Evolutionary conservation across 2,888 invertebrate genomes (phyloP).

Genomic region (Crematogaster levior): DNA sequence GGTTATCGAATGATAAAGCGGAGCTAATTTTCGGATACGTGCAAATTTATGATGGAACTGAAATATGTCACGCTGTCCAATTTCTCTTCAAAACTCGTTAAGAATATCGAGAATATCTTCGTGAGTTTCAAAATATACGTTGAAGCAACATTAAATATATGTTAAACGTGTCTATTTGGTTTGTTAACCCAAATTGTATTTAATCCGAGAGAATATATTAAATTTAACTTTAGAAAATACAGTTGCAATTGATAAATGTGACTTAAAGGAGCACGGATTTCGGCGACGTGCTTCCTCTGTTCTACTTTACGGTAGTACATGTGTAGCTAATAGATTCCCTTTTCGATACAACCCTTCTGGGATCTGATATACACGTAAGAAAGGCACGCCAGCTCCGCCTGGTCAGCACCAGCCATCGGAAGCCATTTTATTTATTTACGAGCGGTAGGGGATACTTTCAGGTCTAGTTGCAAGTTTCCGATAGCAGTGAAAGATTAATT

Average conservation of each 20-base stretch:
- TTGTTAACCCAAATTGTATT: neutral
- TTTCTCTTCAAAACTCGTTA: neutral
- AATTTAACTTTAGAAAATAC: neutral
- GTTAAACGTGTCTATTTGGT: neutral
- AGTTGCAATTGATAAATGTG: neutral
- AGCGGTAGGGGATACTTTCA: constrained; percentile 46
- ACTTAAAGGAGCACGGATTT: constrained; percentile 9
- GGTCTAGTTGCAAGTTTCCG: constrained; percentile 62
- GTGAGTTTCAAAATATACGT: neutral
- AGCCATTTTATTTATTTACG: constrained; percentile 67
- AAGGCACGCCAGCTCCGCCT: neutral
- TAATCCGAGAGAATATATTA: neutral
- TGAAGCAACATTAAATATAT: neutral
- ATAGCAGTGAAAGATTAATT: constrained; percentile 74
- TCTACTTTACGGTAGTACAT: neutral
- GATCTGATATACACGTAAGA: constrained; percentile 31
- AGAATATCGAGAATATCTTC: neutral
- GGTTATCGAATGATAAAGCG: constrained; percentile 13
- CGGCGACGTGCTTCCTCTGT: neutral
- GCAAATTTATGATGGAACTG: neutral
- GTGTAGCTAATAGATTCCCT: constrained; percentile 25
- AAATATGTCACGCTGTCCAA: neutral
- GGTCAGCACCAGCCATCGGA: constrained; percentile 20
- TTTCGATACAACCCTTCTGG: constrained; percentile 16
- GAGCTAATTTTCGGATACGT: neutral